These are phyloP conservation scores for Ctenomys sociabilis DNA, from an alignment of 2,113 vertebrate genomes.

Conservation along the genomic window DNA sequence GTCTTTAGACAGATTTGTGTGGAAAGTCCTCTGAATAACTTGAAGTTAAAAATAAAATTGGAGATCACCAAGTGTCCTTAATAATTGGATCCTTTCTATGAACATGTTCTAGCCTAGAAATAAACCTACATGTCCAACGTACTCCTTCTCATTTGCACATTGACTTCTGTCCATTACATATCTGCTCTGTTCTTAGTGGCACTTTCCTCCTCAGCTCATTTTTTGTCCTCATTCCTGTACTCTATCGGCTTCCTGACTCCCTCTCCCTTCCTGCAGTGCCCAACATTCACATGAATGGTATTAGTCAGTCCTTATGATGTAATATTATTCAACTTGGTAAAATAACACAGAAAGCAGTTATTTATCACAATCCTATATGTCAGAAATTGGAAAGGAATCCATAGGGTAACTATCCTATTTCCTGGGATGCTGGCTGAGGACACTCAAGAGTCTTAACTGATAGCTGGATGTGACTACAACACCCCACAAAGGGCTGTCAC, in stretches of 20 bases:
- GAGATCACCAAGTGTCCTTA: neutral
- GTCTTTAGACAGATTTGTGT: neutral
- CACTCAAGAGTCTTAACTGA: neutral
- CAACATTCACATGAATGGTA: neutral
- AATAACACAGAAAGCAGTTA: neutral
- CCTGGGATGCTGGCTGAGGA: no score
- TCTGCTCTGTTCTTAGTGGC: neutral
- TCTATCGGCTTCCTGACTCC: neutral
- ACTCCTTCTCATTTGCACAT: neutral
- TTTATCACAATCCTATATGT: neutral
- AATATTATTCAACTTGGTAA: neutral
- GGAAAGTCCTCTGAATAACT: neutral
- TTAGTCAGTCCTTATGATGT: neutral
- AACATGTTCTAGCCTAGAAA: neutral
- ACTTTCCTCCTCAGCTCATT: neutral
- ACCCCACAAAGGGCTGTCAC: neutral
- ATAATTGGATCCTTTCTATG: neutral
- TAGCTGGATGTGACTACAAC: neutral
- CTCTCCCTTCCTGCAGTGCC: neutral
- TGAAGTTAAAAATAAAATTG: neutral
- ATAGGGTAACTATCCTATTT: neutral
- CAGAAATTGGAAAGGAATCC: neutral
- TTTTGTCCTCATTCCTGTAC: neutral
- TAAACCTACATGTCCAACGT: neutral
- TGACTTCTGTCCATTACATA: neutral